Base-by-base conservation (phyloP, 2,797 vertebrate genomes). In the Tokudaia muenninki region DNA sequence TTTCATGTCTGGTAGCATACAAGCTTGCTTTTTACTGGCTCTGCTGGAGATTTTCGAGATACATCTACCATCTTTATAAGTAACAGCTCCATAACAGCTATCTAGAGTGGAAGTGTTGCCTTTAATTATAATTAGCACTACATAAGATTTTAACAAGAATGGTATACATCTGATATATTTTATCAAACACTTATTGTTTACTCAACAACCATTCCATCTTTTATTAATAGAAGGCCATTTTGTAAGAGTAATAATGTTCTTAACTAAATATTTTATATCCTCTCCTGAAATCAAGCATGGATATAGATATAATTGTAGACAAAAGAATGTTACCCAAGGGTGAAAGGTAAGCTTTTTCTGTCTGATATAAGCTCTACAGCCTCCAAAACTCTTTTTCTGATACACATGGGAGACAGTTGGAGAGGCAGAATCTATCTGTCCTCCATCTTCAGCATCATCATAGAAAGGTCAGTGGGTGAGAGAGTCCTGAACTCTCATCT, bases 181-280 rank as follows among this genome's bases (percentile, higher is more conserved):
- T 78, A 67, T 22, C 81, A 95, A 91, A 94, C 17, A 84, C 24
- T 65, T 34, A 22, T 72, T 65, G 37, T 80, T 37, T 89, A 78
- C 21, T 47, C 41, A 92, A 24, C 37, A 75, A 50, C 10, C 67
- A 87, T 87, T 91, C 55, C 6, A 44, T 17, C 90, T 92, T 29
- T 63, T 88, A 79, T 74, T 86, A 75, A 87, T 1, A 91, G 41
- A 57, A 82, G 13, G 0, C 26, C 26, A 37, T 87, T 96, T 93
- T 47, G 8, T 41, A 77, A 29, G 10, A 6, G 5, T 61, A 55
- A 19, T n/a, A 91, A 77, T 29, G 19, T 72, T 6, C n/a, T 65
- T 47, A 84, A 8, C 41, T 65, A 84, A 44, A 79, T 22, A 97
- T 80, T 92, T 75, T 50, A n/a, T 90, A 89, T 59, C 21, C 84